Conservation (phyloP, 2,888 invertebrate genomes). For the Calliphora vomitoria region DNA sequence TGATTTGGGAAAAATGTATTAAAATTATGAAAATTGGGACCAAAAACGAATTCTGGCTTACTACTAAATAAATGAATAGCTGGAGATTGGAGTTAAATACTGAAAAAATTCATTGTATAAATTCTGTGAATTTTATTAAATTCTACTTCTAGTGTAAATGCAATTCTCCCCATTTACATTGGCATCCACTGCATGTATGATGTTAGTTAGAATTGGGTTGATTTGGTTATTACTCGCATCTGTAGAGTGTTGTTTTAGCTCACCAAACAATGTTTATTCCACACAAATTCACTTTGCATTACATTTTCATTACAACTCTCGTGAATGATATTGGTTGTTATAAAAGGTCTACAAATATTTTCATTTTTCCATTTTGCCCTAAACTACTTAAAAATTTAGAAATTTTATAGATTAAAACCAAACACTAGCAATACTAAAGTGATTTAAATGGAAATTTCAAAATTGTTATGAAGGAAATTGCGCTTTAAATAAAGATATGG, state of each 20-base stretch:
- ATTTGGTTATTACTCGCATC: conserved; percentile 38
- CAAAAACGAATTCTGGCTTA: too few species aligned
- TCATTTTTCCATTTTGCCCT: neutral
- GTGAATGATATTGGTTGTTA: conserved; percentile 22
- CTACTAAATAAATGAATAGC: too few species aligned
- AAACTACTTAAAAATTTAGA: neutral
- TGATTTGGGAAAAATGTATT: too few species aligned
- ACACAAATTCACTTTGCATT: conserved; percentile 59
- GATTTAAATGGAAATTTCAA: neutral
- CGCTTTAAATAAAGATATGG: neutral
- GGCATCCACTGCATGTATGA: neutral
- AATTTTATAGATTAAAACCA: neutral
- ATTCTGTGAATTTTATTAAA: neutral
- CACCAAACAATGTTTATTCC: conserved; percentile 55
- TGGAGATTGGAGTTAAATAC: too few species aligned
- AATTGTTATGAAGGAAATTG: neutral
- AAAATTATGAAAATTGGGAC: too few species aligned
- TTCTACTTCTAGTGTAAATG: conserved; percentile 14
- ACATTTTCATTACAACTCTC: conserved; percentile 39
- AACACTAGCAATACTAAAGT: neutral
- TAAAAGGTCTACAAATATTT: conserved; percentile 20
- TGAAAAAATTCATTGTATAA: too few species aligned
- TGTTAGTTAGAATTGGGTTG: conserved; percentile 32
- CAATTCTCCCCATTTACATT: neutral
- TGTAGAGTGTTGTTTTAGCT: conserved; percentile 34